phyloP scores from a whole-genome alignment of 2,888 invertebrate species.

The Gandaritis pyraliata region DNA sequence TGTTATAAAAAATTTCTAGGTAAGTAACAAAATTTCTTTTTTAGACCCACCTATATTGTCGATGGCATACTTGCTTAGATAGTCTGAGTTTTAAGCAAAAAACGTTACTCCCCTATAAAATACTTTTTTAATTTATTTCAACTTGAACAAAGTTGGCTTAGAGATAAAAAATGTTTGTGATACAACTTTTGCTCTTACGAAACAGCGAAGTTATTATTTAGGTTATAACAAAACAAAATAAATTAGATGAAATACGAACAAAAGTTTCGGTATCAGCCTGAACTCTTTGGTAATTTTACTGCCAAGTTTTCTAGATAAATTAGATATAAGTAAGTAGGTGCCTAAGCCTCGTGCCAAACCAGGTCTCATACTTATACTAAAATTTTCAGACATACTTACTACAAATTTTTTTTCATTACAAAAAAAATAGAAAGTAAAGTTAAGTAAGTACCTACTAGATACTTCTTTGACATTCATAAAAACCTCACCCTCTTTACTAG shows the following conservation, averaged over 20 bases:
- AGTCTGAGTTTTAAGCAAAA: too few species aligned
- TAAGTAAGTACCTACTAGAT: too few species aligned
- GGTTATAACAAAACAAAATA: constrained; percentile 26
- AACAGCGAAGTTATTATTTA: constrained; percentile 27
- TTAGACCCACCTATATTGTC: too few species aligned
- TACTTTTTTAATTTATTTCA: constrained; percentile 53
- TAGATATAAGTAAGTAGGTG: constrained; percentile 4
- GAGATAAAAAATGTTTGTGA: constrained; percentile 24
- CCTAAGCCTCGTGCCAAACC: constrained; percentile 2
- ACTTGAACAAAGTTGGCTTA: constrained; percentile 20
- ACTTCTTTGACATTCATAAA: too few species aligned
- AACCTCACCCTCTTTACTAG: too few species aligned
- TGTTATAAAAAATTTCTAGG: too few species aligned
- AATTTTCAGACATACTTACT: too few species aligned
- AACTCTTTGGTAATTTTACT: constrained; percentile 24
- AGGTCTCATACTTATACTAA: neutral
- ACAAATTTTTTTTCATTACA: too few species aligned
- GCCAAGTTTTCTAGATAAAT: constrained; percentile 20
- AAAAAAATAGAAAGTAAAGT: too few species aligned
- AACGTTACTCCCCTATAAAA: constrained; percentile 34
- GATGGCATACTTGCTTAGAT: too few species aligned
- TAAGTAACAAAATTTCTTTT: too few species aligned
- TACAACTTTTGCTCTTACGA: constrained; percentile 25
- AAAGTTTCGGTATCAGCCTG: constrained; percentile 34
- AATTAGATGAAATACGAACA: constrained; percentile 36